Percentiles rank a stretch among this genome's conserved stretches.
Conservation (phyloP, 2,113 vertebrate genomes). For the Atractosteus spatula region DNA sequence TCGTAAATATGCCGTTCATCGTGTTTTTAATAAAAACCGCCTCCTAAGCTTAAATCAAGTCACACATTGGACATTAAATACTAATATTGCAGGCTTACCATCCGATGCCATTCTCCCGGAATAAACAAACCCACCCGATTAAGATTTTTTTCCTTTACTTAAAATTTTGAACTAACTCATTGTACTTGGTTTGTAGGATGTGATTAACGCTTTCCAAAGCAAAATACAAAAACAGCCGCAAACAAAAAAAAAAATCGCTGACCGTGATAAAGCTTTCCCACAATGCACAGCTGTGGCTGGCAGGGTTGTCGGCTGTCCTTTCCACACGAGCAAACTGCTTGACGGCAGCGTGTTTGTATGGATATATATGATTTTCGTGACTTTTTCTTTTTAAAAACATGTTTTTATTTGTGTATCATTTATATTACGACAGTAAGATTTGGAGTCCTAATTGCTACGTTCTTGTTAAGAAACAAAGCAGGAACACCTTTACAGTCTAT, state of each 20-base stretch:
- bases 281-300: not conserved
- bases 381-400: too few species aligned
- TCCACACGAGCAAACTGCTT: not conserved
- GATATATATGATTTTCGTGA: too few species aligned
- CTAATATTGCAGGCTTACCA: not conserved
- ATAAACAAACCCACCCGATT: not conserved
- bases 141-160: not conserved
- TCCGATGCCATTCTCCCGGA: not conserved
- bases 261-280: not conserved
- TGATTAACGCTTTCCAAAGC: not conserved
- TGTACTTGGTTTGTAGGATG: not conserved
- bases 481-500: too few species aligned
- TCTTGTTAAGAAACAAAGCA: too few species aligned
- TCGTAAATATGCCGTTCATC: too few species aligned
- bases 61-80: too few species aligned
- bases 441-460: too few species aligned
- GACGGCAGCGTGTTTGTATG: not conserved
- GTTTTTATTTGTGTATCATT: too few species aligned
- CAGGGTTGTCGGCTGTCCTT: not conserved
- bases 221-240: not conserved
- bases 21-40: too few species aligned
- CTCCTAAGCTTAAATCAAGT: too few species aligned
- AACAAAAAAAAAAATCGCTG: too few species aligned
- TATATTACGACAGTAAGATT: too few species aligned
- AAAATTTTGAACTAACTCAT: not conserved